Evolutionary conservation across 2,888 invertebrate species (phyloP), one percentile per base, ranked within the genome.

Genomic region (Flexamia atlantica): DNA sequence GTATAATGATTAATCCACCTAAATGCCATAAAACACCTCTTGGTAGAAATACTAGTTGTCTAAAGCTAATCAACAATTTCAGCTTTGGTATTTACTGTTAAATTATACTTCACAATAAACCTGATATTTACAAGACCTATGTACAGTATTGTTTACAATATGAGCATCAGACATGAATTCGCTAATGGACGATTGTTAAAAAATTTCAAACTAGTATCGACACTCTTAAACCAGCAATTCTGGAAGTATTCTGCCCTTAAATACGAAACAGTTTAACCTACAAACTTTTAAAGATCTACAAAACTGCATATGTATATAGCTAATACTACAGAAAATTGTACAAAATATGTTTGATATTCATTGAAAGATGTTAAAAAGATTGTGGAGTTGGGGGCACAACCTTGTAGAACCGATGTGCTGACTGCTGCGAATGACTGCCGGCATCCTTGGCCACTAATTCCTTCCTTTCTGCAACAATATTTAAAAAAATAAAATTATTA

Each of bases 1-100:
- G 79, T 79, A 79, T 79, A 76, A 79, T 79, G 79, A 57, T 79
- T 50, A 79, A 53, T 53, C 79, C 79, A 79, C 79, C 79, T 79
- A 36, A 79, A 79, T 57, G 32, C 79, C 50, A 57, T 57, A 32
- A 79, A 57, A 79, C 50, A 79, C 79, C 79, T 46, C 50, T 57
- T 79, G 57, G 57, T 79, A 79, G 79, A 79, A 79, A 79, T 36
- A 36, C 79, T 79, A 79, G 57, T 50, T 79, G 57, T 53, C 79
- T 79, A 79, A 42, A 53, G 28, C 79, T 79, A 79, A 57, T 79
- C 32, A 79, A 79, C 79, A 79, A 79, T 32, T 30, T 79, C 79
- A 57, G 79, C 79, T 79, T 79, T 79, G 79, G 79, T 79, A 50
- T 32, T 79, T 50, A 50, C 79, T 79, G 50, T 57, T 79, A 28